phyloP scores from a whole-genome alignment of 2,797 vertebrate genomes.

The Acanthurus leucopareius region DNA sequence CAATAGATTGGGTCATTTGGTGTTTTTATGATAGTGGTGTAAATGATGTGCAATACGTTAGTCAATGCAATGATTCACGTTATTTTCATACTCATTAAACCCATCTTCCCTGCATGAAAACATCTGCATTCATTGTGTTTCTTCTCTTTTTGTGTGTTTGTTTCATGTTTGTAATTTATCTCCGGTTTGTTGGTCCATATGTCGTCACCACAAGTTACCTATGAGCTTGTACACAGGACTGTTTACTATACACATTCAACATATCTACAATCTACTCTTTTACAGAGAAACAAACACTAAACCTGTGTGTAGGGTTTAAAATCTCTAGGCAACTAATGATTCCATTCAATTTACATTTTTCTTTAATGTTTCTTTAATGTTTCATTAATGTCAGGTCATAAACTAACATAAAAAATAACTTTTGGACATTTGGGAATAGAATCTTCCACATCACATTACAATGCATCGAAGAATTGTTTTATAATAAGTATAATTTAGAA shows the following conservation, averaged over 20 bases:
- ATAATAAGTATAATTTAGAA: not conserved
- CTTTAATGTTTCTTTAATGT: too few species aligned
- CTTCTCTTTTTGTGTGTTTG: conserved; percentile 19
- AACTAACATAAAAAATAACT: too few species aligned
- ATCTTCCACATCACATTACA: too few species aligned
- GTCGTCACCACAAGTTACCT: conserved; percentile 40
- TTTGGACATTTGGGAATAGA: too few species aligned
- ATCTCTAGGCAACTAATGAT: too few species aligned
- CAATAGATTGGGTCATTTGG: not conserved
- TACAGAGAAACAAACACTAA: conserved; percentile 28
- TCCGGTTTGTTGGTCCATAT: conserved; percentile 26
- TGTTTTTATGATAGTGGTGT: conserved; percentile 2
- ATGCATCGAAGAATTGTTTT: too few species aligned
- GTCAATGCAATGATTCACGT: not conserved
- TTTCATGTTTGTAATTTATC: conserved; percentile 31
- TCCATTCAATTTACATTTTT: too few species aligned
- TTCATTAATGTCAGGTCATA: too few species aligned
- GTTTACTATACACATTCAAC: conserved; percentile 37
- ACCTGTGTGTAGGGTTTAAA: not conserved
- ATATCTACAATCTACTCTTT: conserved; percentile 9
- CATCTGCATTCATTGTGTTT: conserved; percentile 22
- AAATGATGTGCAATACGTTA: not conserved
- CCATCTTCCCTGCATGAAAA: not conserved
- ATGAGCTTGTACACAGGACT: conserved; percentile 15
- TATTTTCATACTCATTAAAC: not conserved